Percentiles rank a stretch among this genome's conserved stretches.
Evolutionary conservation across 2,888 invertebrate species (phyloP).

Genomic region (Dryomyza anilis): DNA sequence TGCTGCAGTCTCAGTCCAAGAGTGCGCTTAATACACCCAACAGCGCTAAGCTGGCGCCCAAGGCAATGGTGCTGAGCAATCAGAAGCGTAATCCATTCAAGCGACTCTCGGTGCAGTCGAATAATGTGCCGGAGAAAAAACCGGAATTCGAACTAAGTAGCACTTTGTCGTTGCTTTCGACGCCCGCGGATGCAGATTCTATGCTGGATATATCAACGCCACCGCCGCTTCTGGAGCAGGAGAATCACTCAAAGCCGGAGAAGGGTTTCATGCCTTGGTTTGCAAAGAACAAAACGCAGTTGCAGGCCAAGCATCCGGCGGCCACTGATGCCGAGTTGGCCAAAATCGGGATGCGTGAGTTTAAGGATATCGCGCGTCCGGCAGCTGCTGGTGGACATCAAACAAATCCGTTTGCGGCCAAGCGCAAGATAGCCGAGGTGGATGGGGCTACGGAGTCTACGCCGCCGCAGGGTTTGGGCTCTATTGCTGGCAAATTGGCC

Average conservation of each 20-base stretch:
- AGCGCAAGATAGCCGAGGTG: conserved; percentile 60
- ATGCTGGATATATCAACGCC: background rate
- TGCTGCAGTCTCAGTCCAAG: conserved; percentile 10
- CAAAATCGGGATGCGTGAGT: conserved; percentile 62
- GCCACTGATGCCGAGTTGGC: conserved; percentile 65
- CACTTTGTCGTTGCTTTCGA: no score
- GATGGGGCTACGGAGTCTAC: conserved; percentile 28
- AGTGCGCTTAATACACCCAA: background rate
- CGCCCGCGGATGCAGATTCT: background rate
- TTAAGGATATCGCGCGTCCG: conserved; percentile 48
- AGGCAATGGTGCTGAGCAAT: conserved; percentile 53
- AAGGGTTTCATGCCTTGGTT: conserved; percentile 67
- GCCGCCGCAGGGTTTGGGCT: background rate
- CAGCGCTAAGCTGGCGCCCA: conserved; percentile 47
- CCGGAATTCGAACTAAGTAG: conserved; percentile 25
- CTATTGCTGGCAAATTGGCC: conserved; percentile 53
- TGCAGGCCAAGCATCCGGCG: conserved; percentile 67
- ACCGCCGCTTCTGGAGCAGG: background rate
- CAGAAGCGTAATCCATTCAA: conserved; percentile 64
- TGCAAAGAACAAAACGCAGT: conserved; percentile 63
- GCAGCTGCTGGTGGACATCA: conserved; percentile 52
- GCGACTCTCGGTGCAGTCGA: conserved; percentile 17
- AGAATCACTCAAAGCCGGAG: conserved; percentile 35
- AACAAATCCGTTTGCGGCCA: conserved; percentile 55
- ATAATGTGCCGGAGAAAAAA: conserved; percentile 15